A percentile compares a stretch with the other conserved stretches of the same genome.
Conservation (phyloP, 2,888 invertebrate species). For the Parnassius smintheus region DNA sequence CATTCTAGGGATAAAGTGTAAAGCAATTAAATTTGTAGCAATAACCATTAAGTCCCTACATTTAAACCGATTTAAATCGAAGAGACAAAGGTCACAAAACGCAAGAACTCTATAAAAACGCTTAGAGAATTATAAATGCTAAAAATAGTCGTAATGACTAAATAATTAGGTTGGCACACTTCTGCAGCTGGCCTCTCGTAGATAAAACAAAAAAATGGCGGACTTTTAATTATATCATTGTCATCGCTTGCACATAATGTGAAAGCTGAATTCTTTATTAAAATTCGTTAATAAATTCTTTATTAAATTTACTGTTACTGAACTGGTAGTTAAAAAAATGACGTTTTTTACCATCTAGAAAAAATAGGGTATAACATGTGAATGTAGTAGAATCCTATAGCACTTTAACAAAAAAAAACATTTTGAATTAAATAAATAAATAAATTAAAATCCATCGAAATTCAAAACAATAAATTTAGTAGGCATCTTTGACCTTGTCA, state of each 20-base stretch:
- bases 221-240: constrained; percentile 8
- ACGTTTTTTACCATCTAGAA: too few species aligned
- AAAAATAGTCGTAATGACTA: constrained; percentile 9
- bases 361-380: too few species aligned
- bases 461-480: too few species aligned
- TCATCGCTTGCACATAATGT: constrained; percentile 6
- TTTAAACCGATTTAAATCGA: not conserved
- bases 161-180: constrained; percentile 16
- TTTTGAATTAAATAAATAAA: too few species aligned
- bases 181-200: constrained; percentile 4
- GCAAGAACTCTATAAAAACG: constrained; percentile 1
- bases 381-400: too few species aligned
- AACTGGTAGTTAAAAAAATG: too few species aligned
- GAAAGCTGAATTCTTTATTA: not conserved
- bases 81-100: constrained; percentile 19
- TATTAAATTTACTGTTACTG: too few species aligned
- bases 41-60: constrained; percentile 12
- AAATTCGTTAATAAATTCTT: too few species aligned
- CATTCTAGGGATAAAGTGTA: too few species aligned
- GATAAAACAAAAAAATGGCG: constrained; percentile 7
- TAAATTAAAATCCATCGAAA: too few species aligned
- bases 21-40: constrained; percentile 19
- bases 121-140: constrained; percentile 4
- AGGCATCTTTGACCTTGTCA: too few species aligned
- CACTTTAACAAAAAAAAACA: too few species aligned